These are phyloP conservation scores for Liodrosophila aerea DNA, from an alignment of 2,888 invertebrate genomes.

Conservation along the genomic window DNA sequence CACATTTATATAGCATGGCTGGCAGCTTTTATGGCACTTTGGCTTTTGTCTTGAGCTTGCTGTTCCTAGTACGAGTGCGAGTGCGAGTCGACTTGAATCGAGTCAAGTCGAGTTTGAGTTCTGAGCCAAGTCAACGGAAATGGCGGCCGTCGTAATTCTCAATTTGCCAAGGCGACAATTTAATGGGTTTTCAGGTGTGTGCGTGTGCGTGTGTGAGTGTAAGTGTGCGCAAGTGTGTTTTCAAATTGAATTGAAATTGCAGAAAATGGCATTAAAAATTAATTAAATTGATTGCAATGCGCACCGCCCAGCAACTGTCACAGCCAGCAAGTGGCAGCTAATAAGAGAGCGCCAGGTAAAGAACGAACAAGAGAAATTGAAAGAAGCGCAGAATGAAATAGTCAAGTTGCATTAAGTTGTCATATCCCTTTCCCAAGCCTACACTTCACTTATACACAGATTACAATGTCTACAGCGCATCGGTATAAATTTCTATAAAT, in stretches of 20 bases:
- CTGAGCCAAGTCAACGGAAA: slow-evolving; percentile 69
- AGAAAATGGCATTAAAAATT: slow-evolving; percentile 80
- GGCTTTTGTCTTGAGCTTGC: slow-evolving; percentile 69
- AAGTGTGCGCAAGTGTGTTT: slow-evolving; percentile 55
- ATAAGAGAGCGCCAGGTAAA: slow-evolving; percentile 24
- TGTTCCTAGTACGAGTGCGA: slow-evolving; percentile 8
- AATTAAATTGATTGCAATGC: slow-evolving; percentile 79
- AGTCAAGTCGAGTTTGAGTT: slow-evolving; percentile 36
- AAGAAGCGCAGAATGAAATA: not conserved
- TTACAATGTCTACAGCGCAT: too few species aligned
- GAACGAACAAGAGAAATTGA: slow-evolving; percentile 11
- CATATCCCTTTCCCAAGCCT: slow-evolving; percentile 3
- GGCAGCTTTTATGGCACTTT: slow-evolving; percentile 76
- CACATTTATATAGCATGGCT: slow-evolving; percentile 74
- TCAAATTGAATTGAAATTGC: slow-evolving; percentile 78
- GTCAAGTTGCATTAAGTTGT: slow-evolving; percentile 37
- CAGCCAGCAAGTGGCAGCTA: slow-evolving; percentile 37
- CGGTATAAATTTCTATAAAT: too few species aligned
- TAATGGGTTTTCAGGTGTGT: slow-evolving; percentile 72
- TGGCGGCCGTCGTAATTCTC: slow-evolving; percentile 77
- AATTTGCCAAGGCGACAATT: slow-evolving; percentile 80
- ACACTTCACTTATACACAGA: too few species aligned
- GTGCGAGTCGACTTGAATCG: slow-evolving; percentile 18
- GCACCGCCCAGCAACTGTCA: slow-evolving; percentile 56
- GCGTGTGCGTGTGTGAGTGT: slow-evolving; percentile 42